Base-by-base conservation (phyloP, 2,888 invertebrate genomes). In the Drosophila rubida region DNA sequence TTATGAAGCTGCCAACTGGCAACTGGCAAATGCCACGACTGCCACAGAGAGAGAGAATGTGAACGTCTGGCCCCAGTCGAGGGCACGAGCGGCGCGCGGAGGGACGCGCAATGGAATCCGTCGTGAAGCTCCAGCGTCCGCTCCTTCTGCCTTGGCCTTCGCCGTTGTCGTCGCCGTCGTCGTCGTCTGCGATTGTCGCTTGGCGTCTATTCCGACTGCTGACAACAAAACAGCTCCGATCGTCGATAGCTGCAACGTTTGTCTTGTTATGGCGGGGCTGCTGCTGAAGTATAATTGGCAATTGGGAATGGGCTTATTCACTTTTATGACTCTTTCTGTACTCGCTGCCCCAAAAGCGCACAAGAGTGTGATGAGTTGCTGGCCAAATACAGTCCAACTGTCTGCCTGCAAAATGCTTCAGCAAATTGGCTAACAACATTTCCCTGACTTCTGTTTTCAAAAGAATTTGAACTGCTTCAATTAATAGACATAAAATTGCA, bases 211-310 rank as follows among this genome's bases (percentile, higher is more conserved):
- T 70, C 62, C 78, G 55, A 59, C 41, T 66, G 75, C 68, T 79
- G 82, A 85, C 85, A 78, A 71, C 60, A 44, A 60, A 44, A 60
- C 41, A 61, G 78, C 78, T 77, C 42, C 81, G 81, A 87, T 87
- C 87, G 50, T 80, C 81, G 87, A 87, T 82, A 87, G 87, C 87
- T 81, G 75, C 46, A 83, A 63, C 84, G 80, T 83, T 81, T 86
- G 87, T 77, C 84, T 83, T 83, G 86, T 79, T 69, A 41, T 63
- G 63, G 60, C 55, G 69, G 60, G 46, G 57, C 63, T 60, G 70
- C 51, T 50, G 64, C 68, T 32, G 73, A 66, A 71, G 80, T 78
- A 89, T 87, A 87, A 89, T 89, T 87, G 89, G 88, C 89, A 82
- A 87, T 88, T 80, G 89, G 81, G 73, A 88, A 76, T 84, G 82